Conservation (phyloP, 2,888 invertebrate species). For the Gisinianus flammeolus region DNA sequence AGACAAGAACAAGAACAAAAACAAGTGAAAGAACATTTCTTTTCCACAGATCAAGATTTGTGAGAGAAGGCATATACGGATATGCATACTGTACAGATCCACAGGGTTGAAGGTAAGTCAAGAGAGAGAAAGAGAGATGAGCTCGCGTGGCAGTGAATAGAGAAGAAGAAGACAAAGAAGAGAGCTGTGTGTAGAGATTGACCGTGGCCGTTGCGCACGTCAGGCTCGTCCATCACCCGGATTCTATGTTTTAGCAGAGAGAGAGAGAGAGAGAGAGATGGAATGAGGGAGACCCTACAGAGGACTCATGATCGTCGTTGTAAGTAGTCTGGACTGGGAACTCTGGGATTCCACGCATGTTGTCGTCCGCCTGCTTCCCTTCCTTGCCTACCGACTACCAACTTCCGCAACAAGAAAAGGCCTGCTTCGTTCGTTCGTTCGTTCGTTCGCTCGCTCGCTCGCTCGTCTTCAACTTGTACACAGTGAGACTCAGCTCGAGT, state of each 20-base stretch:
- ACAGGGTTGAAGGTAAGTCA: neutral
- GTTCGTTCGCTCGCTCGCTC: neutral
- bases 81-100: no score
- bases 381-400: conserved; percentile 23
- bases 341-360: conserved; percentile 32
- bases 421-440: neutral
- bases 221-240: conserved; percentile 41
- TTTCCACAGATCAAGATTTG: neutral
- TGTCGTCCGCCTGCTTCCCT: conserved; percentile 3
- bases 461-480: neutral
- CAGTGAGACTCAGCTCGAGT: conserved; percentile 5
- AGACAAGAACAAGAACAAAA: neutral
- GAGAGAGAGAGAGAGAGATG: neutral
- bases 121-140: conserved; percentile 22
- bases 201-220: conserved; percentile 42
- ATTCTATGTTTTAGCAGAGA: conserved; percentile 23
- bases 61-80: neutral
- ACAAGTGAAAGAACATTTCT: neutral
- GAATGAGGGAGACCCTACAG: neutral
- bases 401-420: neutral
- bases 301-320: conserved; percentile 15
- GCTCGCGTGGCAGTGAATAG: neutral
- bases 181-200: conserved; percentile 38
- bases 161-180: neutral
- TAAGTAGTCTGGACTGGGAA: conserved; percentile 15